Percentiles rank a stretch among this genome's conserved stretches.
These are phyloP conservation scores for Pycnonotus jocosus DNA, from an alignment of 2,113 vertebrate species.

Conservation along the genomic window DNA sequence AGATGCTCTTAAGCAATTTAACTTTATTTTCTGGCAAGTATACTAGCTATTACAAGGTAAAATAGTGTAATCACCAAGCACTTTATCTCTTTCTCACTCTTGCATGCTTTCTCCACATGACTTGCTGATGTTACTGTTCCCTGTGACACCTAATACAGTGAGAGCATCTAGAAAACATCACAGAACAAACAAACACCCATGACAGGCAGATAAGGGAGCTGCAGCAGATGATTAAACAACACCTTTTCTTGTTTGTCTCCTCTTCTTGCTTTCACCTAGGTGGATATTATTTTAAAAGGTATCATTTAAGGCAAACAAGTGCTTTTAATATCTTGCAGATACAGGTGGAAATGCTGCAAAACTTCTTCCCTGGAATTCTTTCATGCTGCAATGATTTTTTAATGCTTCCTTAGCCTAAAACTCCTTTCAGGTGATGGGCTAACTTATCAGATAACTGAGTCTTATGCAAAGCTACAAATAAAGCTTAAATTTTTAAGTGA, in stretches of 20 bases:
- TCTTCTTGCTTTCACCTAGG: not conserved
- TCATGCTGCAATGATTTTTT: not conserved
- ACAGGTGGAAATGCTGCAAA: not conserved
- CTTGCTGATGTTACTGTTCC: not conserved
- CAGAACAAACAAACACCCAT: not conserved
- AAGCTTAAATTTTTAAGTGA: not conserved
- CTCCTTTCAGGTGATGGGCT: not conserved
- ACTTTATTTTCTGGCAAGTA: not conserved
- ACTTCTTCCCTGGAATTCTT: not conserved
- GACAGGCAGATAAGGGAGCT: not conserved
- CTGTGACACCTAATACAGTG: not conserved
- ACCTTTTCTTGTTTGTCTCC: not conserved
- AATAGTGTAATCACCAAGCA: not conserved
- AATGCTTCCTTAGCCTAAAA: not conserved
- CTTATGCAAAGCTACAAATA: not conserved
- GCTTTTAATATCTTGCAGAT: not conserved
- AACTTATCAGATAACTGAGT: not conserved
- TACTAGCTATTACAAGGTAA: not conserved
- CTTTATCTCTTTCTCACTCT: not conserved
- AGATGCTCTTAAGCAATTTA: not conserved
- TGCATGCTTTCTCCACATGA: not conserved
- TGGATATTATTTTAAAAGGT: not conserved
- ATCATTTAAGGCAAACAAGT: not conserved
- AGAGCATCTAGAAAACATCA: not conserved
- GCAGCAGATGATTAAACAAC: not conserved